Percentiles rank a stretch among this genome's conserved stretches.
These are phyloP conservation scores for Ooceraea biroi DNA, from an alignment of 1,140 invertebrate genomes.

Conservation along the genomic window DNA sequence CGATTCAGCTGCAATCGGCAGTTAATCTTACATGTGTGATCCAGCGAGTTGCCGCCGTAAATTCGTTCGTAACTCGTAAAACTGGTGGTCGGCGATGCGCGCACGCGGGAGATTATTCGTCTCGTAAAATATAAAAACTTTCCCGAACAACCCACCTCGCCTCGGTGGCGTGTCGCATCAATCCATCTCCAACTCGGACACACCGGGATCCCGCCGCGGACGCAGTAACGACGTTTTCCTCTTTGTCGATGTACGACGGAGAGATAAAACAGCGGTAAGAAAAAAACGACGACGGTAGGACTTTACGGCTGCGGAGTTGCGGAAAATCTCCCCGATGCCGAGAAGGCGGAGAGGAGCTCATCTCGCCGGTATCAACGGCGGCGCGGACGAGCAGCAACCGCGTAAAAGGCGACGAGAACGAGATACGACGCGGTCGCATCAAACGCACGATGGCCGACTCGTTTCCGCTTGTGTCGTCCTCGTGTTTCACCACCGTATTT, in stretches of 20 bases:
- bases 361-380: slow-evolving; percentile 48
- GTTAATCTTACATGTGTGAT: slow-evolving; percentile 32
- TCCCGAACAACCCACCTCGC: background rate
- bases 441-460: background rate
- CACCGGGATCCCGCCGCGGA: no score
- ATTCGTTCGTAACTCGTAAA: slow-evolving; percentile 31
- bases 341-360: slow-evolving; percentile 68
- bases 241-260: slow-evolving; percentile 24
- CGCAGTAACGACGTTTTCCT: slow-evolving; percentile 3
- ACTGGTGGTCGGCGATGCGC: background rate
- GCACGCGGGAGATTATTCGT: slow-evolving; percentile 15
- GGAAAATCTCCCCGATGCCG: slow-evolving; percentile 50
- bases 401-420: background rate
- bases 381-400: background rate
- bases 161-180: background rate
- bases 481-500: no score
- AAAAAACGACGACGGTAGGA: slow-evolving; percentile 48
- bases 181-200: background rate
- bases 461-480: background rate
- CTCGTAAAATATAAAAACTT: slow-evolving; percentile 28
- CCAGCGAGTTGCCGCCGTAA: background rate
- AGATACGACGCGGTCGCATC: background rate
- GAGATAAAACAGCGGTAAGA: slow-evolving; percentile 48
- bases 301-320: slow-evolving; percentile 34
- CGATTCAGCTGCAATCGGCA: slow-evolving; percentile 8